Base-by-base conservation (phyloP, 2,888 invertebrate species). In the Chloromyia formosa region DNA sequence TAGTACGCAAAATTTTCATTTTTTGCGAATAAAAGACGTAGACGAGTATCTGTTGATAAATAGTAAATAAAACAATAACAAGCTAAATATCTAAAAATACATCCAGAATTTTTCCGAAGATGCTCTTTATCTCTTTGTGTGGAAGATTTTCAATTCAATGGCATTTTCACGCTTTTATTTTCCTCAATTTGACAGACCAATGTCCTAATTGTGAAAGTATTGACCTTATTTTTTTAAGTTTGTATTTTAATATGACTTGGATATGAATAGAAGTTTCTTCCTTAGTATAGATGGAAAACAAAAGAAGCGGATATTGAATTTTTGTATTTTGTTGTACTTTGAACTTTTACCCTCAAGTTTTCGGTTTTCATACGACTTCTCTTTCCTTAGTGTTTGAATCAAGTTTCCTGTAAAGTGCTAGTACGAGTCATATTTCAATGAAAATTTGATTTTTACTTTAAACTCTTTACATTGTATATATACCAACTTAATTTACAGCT, bases 181-280 rank as follows among this genome's bases (percentile, higher is more conserved):
- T 35, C 27, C 27, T 35, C 27, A 35, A 35, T 35, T 35, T 35
- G 7, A 35, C 7, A 35, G 27, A 35, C 27, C 49, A 49, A 66
- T 66, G 66, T 22, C 42, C 66, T 49, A 9, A 42, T 42, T 66
- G 18, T 20, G 66, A 49, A 66, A 66, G 10, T 49, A 42, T 45
- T 66, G 66, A 66, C 66, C 66, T 49, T 49, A 66, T 66, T 66
- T 49, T 66, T 5, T 35, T 4, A 7, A 35, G 7, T 35, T 49
- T 45, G 45, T 40, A 66, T 40, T 40, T 18, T 64, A 18, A 18
- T 18, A 22, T 5, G 27, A 49, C 42, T 42, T 49, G 49, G 49
- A 49, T 49, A 56, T 1, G 56, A 35, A 22, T 56, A 22, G 56
- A 56, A n/a, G 18, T 16, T n/a, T 53, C 12, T 12, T 18, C 5